These are phyloP conservation scores for Balanococcus diminutus DNA, from an alignment of 2,888 invertebrate genomes.

Conservation along the genomic window DNA sequence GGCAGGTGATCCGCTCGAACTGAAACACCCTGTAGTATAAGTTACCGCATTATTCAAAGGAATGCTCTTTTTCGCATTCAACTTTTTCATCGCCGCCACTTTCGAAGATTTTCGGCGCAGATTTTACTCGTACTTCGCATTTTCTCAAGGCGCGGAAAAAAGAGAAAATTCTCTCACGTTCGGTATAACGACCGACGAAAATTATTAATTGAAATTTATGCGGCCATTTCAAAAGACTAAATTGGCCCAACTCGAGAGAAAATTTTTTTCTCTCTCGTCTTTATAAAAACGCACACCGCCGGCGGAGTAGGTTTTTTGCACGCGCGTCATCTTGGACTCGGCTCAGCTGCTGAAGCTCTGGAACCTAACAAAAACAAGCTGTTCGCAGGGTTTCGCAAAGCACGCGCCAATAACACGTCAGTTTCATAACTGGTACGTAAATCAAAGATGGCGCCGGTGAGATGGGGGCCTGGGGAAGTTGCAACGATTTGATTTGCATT, in stretches of 20 bases:
- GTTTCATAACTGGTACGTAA: slow-evolving; percentile 19
- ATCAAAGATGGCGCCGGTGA: background rate
- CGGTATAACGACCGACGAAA: too few relatives aligned
- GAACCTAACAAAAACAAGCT: slow-evolving; percentile 8
- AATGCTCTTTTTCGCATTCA: too few relatives aligned
- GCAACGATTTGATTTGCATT: slow-evolving; percentile 31
- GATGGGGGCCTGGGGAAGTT: background rate
- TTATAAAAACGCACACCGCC: background rate
- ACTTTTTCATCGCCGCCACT: too few relatives aligned
- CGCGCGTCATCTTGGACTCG: background rate
- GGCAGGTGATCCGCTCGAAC: too few relatives aligned
- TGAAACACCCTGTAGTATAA: too few relatives aligned
- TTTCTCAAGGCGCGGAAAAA: background rate
- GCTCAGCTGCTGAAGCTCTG: too few relatives aligned
- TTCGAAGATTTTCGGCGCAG: too few relatives aligned
- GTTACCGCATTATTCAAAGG: too few relatives aligned
- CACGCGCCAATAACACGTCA: slow-evolving; percentile 24
- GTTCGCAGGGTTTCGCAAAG: background rate
- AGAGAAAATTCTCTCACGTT: too few relatives aligned
- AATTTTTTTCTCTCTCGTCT: background rate
- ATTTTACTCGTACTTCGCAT: background rate
- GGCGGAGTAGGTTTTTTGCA: background rate
- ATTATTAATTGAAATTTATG: background rate
- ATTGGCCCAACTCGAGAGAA: background rate
- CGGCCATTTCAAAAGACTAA: background rate